Base-by-base conservation (phyloP, 2,797 vertebrate genomes). In the Champsocephalus esox region DNA sequence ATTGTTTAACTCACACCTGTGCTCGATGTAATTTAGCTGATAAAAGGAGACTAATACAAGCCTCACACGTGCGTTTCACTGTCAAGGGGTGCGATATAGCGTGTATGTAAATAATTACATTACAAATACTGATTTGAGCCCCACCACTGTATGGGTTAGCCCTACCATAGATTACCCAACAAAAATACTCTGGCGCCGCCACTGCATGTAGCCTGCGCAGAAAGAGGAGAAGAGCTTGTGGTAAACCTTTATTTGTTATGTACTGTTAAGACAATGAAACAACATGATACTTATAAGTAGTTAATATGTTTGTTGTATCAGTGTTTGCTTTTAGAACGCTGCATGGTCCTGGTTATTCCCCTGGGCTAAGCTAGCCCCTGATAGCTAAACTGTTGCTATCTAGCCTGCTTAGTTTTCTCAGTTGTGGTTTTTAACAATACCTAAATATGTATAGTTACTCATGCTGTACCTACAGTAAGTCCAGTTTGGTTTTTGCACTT, bases 331-430 rank as follows among this genome's bases (percentile, higher is more conserved):
- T 3, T 24, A 12, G 2, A 61, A 21, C 6, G 21, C 9, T 21
- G 19, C 1, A 0, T 32, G 12, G 9, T 48, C 4, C 34, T 7
- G 8, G 34, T 8, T 38, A 38, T 38, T 38, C 34, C 34, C 1
- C 11, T 1, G 3, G 43, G 19, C 13, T 12, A 51, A 45, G 72
- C n/a, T 74, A 49, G 14, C 45, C 17, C 24, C 56, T 56, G 0
- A 24, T 44, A 49, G 45, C 66, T 66, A 28, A 70, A 21, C 4
- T 4, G 8, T 12, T 49, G 28, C 34, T 72, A 64, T 51, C 52
- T 48, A 55, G 17, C 1, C 49, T 12, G 1, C 17, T 11, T 64
- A 1, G 21, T 63, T 38, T 12, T 50, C 34, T 32, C 38, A 11
- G 11, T 34, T 54, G 21, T 34, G 41, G 0, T 28, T 19, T 21